These are phyloP conservation scores for Teleogryllus oceanicus DNA, from an alignment of 2,888 invertebrate species.

Conservation along the genomic window DNA sequence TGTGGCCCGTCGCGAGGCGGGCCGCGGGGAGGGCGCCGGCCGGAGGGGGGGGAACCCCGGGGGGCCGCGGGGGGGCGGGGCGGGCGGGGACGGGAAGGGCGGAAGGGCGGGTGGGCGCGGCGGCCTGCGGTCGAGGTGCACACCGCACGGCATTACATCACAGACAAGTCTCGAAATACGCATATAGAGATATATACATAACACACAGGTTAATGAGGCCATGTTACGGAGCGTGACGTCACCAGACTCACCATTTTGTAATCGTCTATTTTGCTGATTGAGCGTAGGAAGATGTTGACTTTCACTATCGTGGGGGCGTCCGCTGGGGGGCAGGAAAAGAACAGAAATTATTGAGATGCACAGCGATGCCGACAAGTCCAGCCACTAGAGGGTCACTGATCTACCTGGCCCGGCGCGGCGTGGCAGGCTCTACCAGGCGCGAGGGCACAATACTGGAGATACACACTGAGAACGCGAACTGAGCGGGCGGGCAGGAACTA, in stretches of 20 bases:
- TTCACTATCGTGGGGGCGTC: conserved; percentile 81
- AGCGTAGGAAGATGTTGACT: conserved; percentile 94
- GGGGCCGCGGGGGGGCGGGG: neutral
- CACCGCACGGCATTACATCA: conserved; percentile 18
- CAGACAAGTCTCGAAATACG: conserved; percentile 9
- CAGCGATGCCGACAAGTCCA: conserved; percentile 22
- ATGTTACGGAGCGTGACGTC: conserved; percentile 29
- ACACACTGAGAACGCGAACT: neutral
- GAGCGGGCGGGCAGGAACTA: neutral
- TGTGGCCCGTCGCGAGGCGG: too few relatives aligned
- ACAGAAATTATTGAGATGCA: conserved; percentile 30
- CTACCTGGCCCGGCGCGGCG: conserved; percentile 10
- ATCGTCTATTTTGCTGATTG: conserved; percentile 98
- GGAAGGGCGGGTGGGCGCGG: neutral
- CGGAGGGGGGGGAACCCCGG: neutral
- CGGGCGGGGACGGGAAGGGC: neutral
- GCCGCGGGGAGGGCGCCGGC: neutral
- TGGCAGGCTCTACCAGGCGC: conserved; percentile 10
- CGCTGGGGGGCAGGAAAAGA: conserved; percentile 52
- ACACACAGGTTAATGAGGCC: conserved; percentile 27
- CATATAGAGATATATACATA: conserved; percentile 31
- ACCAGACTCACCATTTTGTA: conserved; percentile 92
- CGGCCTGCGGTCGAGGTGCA: neutral
- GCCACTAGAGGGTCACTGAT: conserved; percentile 20
- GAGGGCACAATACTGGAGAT: conserved; percentile 2